phyloP scores from a whole-genome alignment of 2,888 invertebrate species.

The Gymnoscelis rufifasciata region DNA sequence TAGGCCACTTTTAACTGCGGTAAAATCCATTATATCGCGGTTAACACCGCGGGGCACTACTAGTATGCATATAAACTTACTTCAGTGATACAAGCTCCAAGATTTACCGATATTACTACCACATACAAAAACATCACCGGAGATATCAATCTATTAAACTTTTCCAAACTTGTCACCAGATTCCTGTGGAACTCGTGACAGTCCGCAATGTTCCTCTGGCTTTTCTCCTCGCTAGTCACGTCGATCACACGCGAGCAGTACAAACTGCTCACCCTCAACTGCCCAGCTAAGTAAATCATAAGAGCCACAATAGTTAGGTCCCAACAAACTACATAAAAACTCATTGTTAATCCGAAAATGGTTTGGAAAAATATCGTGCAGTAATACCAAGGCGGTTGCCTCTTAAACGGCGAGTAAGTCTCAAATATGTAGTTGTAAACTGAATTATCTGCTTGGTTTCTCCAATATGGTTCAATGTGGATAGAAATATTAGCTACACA shows the following conservation, averaged over 20 bases:
- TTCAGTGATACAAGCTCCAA: constrained; percentile 55
- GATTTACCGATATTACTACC: constrained; percentile 49
- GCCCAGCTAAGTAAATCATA: constrained; percentile 61
- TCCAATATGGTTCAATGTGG: constrained; percentile 50
- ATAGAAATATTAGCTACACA: constrained; percentile 41
- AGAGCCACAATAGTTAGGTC: constrained; percentile 50
- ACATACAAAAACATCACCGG: constrained; percentile 56
- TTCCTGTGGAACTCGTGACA: constrained; percentile 47
- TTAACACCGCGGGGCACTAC: too few species aligned
- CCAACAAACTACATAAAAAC: constrained; percentile 51
- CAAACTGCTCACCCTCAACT: constrained; percentile 44
- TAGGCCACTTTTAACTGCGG: too few species aligned
- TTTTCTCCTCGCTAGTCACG: constrained; percentile 22
- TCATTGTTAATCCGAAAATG: constrained; percentile 44
- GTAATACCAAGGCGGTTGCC: constrained; percentile 53
- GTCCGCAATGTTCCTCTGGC: constrained; percentile 42
- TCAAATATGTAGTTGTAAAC: constrained; percentile 50
- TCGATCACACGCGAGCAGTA: constrained; percentile 39
- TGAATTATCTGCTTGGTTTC: constrained; percentile 44
- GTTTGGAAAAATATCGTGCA: constrained; percentile 49
- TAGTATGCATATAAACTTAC: too few species aligned
- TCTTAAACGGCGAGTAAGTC: constrained; percentile 47
- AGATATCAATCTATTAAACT: constrained; percentile 50
- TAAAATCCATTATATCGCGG: too few species aligned
- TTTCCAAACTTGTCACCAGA: constrained; percentile 42